These are phyloP conservation scores for Hipparchia sbordonii DNA, from an alignment of 2,888 invertebrate genomes.

Conservation along the genomic window DNA sequence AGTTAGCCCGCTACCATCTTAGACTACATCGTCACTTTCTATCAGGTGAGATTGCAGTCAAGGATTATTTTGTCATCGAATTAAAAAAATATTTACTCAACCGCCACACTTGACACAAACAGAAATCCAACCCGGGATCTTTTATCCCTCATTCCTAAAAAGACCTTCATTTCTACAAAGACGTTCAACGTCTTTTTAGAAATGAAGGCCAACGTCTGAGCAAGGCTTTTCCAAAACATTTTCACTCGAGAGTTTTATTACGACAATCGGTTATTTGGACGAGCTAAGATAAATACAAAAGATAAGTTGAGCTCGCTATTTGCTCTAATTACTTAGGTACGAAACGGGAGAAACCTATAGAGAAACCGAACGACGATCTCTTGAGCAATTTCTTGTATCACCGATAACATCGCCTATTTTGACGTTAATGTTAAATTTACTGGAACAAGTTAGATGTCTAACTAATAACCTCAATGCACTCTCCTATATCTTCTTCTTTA, in stretches of 20 bases:
- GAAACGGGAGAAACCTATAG: constrained; percentile 3
- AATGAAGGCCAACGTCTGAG: background rate
- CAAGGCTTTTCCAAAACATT: background rate
- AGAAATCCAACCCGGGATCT: no score
- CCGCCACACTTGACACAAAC: no score
- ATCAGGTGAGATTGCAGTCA: no score
- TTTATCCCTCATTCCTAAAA: no score
- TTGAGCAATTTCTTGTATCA: constrained; percentile 3
- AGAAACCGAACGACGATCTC: background rate
- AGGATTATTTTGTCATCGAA: no score
- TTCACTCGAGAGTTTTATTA: background rate
- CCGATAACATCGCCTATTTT: constrained; percentile 9
- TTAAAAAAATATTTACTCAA: no score
- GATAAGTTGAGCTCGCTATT: constrained; percentile 13
- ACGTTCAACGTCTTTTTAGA: no score
- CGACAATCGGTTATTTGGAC: background rate
- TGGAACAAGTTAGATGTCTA: background rate
- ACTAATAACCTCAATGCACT: no score
- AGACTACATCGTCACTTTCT: no score
- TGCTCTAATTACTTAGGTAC: constrained; percentile 12
- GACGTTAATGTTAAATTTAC: background rate
- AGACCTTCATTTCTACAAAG: no score
- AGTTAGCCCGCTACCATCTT: no score
- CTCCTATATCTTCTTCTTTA: no score
- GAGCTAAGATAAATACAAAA: constrained; percentile 9